Evolutionary conservation across 2,888 invertebrate species (phyloP).

Genomic region (Macrophya annulata): DNA sequence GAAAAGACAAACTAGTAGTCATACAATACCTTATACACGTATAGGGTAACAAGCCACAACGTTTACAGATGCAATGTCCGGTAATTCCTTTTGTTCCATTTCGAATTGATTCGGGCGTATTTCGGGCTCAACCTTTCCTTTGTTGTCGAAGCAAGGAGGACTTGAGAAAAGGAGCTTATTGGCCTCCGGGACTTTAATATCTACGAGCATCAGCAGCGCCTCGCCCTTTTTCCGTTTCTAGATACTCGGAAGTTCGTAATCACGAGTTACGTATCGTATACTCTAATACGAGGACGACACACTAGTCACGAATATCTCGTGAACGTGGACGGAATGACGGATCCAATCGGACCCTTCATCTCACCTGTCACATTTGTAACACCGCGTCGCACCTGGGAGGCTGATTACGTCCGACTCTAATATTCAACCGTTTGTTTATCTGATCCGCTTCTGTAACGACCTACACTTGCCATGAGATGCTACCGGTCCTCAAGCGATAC

Average conservation of each 20-base stretch:
- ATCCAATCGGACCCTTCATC: conserved; percentile 69
- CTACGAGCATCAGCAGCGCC: not conserved
- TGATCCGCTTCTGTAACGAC: conserved; percentile 75
- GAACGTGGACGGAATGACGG: conserved; percentile 62
- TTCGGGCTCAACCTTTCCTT: not conserved
- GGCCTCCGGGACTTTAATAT: not conserved
- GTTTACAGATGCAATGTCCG: not conserved
- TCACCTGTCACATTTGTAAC: conserved; percentile 59
- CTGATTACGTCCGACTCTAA: conserved; percentile 75
- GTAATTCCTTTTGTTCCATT: not conserved
- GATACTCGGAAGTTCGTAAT: not conserved
- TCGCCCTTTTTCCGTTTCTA: not conserved
- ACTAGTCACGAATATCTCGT: not conserved
- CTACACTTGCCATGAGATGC: conserved; percentile 62
- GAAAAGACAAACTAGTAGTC: not conserved
- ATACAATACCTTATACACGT: not conserved
- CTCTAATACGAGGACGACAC: not conserved
- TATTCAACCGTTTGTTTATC: conserved; percentile 75
- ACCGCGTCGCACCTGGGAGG: conserved; percentile 61
- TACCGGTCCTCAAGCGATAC: conserved; percentile 61
- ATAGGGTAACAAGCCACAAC: not conserved
- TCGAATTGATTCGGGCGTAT: conserved; percentile 24
- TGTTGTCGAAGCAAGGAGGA: not conserved
- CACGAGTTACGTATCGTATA: not conserved
- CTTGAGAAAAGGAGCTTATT: conserved; percentile 38